Conservation (phyloP, 1,140 invertebrate species). For the Himalopsyche phryganea region DNA sequence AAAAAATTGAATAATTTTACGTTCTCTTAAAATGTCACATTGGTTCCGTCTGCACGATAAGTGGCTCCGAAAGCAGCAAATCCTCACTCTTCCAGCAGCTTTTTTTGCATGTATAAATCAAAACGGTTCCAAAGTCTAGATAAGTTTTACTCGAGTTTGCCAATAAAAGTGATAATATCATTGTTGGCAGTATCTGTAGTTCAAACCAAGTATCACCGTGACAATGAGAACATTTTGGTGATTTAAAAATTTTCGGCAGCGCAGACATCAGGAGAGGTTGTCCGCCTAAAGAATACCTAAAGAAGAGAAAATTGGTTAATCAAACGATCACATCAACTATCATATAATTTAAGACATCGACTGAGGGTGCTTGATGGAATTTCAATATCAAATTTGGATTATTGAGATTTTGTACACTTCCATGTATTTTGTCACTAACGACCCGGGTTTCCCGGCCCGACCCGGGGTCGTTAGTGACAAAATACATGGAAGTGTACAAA, state of each 20-base stretch:
- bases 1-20: no score
- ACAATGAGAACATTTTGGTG: constrained; percentile 63
- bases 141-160: constrained; percentile 47
- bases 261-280: constrained; percentile 61
- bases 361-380: no score
- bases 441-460: no score
- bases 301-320: no score
- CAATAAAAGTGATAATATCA: constrained; percentile 65
- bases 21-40: no score
- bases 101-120: constrained; percentile 68
- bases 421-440: no score
- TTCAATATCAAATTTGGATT: no score
- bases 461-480: no score
- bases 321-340: no score
- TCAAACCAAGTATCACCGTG: constrained; percentile 67
- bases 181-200: constrained; percentile 72
- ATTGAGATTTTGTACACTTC: no score
- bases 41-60: constrained; percentile 66
- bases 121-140: constrained; percentile 72
- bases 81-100: constrained; percentile 71
- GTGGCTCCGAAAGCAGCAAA: constrained; percentile 59
- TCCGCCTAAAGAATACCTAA: constrained; percentile 63
- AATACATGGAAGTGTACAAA: no score
- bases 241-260: constrained; percentile 45
- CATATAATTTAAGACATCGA: no score